phyloP scores from a whole-genome alignment of 1,140 invertebrate genomes.

The Homarus americanus region DNA sequence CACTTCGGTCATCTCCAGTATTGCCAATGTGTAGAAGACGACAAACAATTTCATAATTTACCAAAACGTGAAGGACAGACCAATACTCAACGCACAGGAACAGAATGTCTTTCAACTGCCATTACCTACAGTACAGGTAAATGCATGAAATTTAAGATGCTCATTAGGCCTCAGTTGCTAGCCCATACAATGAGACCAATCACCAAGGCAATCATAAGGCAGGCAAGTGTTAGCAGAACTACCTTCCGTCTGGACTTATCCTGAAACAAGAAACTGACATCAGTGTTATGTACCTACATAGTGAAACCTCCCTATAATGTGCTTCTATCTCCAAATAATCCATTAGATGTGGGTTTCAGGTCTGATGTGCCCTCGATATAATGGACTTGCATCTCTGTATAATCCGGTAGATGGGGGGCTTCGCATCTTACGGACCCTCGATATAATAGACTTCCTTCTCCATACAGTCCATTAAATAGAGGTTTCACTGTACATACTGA shows the following conservation, averaged over 20 bases:
- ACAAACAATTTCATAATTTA: neutral
- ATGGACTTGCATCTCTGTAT: too few relatives aligned
- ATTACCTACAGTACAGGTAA: neutral
- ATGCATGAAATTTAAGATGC: neutral
- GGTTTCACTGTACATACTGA: too few relatives aligned
- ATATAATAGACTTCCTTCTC: too few relatives aligned
- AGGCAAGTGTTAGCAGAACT: slow-evolving; percentile 51
- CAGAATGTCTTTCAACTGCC: neutral
- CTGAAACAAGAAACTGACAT: slow-evolving; percentile 23
- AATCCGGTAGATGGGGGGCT: too few relatives aligned
- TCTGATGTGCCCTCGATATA: too few relatives aligned
- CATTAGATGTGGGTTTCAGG: too few relatives aligned
- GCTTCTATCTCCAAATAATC: too few relatives aligned
- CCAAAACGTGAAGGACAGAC: neutral
- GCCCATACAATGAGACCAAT: slow-evolving; percentile 60
- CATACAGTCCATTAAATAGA: too few relatives aligned
- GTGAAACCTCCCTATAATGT: neutral
- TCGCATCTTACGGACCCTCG: too few relatives aligned
- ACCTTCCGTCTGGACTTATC: slow-evolving; percentile 58
- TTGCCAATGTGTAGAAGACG: neutral
- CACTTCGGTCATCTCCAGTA: too few relatives aligned
- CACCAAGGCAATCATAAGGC: slow-evolving; percentile 54
- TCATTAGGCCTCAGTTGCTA: slow-evolving; percentile 32
- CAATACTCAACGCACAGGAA: neutral
- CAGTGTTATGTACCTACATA: neutral